Evolutionary conservation across 2,113 vertebrate species (phyloP), one percentile per base, ranked within the genome.

Genomic region (Cyprinodon brontotheroides): DNA sequence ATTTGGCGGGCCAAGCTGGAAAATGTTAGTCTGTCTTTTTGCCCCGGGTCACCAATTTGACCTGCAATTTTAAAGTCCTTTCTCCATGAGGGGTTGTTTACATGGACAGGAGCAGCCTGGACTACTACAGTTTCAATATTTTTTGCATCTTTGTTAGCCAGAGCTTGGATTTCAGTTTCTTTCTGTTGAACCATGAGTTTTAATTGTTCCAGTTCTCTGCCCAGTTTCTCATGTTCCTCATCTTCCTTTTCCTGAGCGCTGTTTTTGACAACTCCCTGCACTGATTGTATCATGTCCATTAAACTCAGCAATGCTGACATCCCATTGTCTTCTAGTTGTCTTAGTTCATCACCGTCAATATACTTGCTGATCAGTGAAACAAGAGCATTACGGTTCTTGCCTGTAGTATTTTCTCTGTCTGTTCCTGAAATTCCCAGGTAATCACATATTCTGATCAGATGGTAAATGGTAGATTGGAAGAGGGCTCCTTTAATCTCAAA

Each of bases 401-500:
- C 45, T 12, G 15, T 36, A 15, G 48, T 13, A 4, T 22, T 22
- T 45, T 66, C 40, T 14, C 13, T 11, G 22, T 36, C 38, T 68
- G 45, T 3, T 68, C 48, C 67, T 20, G 62, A 64, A 20, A 64
- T 63, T 15, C 1, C 36, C 1, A 68, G 29, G 3, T 11, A 53
- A 36, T 53, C 36, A 68, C 45, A 17, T 37, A 68, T 50, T 68
- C 50, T 11, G 1, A 50, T 38, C 15, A 68, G 13, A 12, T 67
- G 65, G 5, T 67, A 43, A 36, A 15, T 48, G n/a, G 41, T 67
- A 37, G 48, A 13, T 37, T 50, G 65, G 15, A 68, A 68, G 36
- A 68, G 47, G 6, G 45, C 29, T 50, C 45, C 65, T 68, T 68
- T 68, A 17, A 68, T 38, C 13, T 68, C 65, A 68, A 68, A 68